Conservation (phyloP, 2,113 vertebrate genomes). For the Oryzias woworae region DNA sequence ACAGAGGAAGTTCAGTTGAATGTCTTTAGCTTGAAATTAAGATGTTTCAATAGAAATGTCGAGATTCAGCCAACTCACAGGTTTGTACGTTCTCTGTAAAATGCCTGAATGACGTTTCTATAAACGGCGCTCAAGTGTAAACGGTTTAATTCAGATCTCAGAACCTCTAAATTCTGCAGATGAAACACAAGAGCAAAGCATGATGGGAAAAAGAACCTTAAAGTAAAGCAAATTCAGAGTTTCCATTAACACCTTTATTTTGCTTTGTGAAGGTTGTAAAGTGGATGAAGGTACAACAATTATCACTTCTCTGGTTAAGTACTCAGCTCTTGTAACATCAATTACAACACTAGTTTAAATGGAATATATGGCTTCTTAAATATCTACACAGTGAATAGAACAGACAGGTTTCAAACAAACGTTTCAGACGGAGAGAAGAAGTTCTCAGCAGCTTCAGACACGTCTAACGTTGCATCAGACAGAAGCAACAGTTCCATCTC, state of each 20-base stretch:
- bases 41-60: too few species aligned
- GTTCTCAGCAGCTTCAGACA: constrained; percentile 11
- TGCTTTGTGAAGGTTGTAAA: constrained; percentile 72
- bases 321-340: constrained; percentile 55
- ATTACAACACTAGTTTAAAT: constrained; percentile 66
- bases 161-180: too few species aligned
- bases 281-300: constrained; percentile 53
- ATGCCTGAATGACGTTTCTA: too few species aligned
- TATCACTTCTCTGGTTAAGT: constrained; percentile 53
- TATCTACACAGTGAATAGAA: constrained; percentile 44
- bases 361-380: constrained; percentile 60
- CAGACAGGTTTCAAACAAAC: constrained; percentile 23
- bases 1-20: too few species aligned
- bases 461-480: constrained; percentile 17
- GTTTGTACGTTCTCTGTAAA: too few species aligned
- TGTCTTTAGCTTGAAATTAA: too few species aligned
- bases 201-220: too few species aligned
- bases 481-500: constrained; percentile 29
- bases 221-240: background rate
- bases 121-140: too few species aligned
- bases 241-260: constrained; percentile 72
- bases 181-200: too few species aligned
- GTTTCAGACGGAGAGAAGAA: constrained; percentile 17
- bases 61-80: too few species aligned
- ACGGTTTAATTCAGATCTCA: too few species aligned